Conservation (phyloP, 2,113 vertebrate genomes). For the Melanotaenia duboulayi region DNA sequence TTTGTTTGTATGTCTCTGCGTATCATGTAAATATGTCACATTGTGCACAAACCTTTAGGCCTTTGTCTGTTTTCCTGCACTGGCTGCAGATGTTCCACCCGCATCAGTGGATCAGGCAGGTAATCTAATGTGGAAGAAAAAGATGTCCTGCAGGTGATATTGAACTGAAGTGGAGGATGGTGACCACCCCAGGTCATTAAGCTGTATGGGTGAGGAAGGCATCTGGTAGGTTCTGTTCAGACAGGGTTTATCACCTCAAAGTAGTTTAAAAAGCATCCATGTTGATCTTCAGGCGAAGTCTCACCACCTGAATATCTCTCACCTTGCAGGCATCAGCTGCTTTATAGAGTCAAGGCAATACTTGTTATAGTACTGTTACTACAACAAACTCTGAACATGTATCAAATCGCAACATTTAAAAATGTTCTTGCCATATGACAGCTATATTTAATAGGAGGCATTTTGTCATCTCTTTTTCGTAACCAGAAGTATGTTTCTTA, state of each 20-base stretch:
- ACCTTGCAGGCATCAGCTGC: too few species aligned
- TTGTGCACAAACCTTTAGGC: not conserved
- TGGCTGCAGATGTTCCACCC: slow-evolving; percentile 11
- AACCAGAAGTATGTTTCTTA: too few species aligned
- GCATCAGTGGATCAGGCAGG: not conserved
- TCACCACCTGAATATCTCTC: too few species aligned
- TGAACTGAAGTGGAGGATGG: not conserved
- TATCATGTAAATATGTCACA: too few species aligned
- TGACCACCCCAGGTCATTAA: not conserved
- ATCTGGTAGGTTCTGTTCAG: too few species aligned
- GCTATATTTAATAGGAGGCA: too few species aligned
- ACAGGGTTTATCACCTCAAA: too few species aligned
- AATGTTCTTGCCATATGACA: not conserved
- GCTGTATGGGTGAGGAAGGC: not conserved
- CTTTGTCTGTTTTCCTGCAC: not conserved
- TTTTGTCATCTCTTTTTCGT: too few species aligned
- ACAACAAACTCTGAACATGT: not conserved
- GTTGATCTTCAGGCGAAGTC: too few species aligned
- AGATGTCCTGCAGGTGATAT: not conserved
- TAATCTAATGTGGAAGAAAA: slow-evolving; percentile 7
- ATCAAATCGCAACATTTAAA: not conserved
- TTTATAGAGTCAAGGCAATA: not conserved
- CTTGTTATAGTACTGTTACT: not conserved
- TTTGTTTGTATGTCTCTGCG: too few species aligned
- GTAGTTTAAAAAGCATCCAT: too few species aligned